Percentiles rank a stretch among this genome's conserved stretches.
Conservation (phyloP, 2,797 vertebrate genomes). For the Muscicapa striata region DNA sequence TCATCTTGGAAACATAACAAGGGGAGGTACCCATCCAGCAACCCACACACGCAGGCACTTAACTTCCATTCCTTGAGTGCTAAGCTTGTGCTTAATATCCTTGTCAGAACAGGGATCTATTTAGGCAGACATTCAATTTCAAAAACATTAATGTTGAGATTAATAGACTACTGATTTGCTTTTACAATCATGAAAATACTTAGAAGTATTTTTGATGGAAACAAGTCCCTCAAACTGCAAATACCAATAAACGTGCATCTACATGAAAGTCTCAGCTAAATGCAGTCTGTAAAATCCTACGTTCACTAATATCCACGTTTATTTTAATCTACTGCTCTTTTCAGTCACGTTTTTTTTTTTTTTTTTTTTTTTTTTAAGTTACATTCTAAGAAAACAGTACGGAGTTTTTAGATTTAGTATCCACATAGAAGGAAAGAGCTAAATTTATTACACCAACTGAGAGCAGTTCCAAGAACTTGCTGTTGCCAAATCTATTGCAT, state of each 20-base stretch:
- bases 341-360: constrained; percentile 49
- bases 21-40: neutral
- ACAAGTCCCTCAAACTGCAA: constrained; percentile 36
- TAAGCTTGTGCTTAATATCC: neutral
- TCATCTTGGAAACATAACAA: neutral
- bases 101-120: neutral
- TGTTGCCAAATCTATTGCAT: constrained; percentile 70
- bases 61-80: neutral
- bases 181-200: neutral
- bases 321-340: constrained; percentile 71
- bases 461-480: constrained; percentile 69
- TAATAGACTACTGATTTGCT: neutral
- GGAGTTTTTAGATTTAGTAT: constrained; percentile 70
- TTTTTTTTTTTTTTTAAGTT: constrained; percentile 44
- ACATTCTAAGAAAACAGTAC: constrained; percentile 65
- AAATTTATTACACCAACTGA: constrained; percentile 74
- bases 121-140: neutral
- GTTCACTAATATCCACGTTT: constrained; percentile 53
- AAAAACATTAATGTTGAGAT: constrained; percentile 1
- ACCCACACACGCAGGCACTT: neutral
- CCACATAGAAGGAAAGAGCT: constrained; percentile 70
- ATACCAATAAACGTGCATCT: neutral
- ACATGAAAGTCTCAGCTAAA: constrained; percentile 16
- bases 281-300: constrained; percentile 32
- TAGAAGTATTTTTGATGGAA: constrained; percentile 24